phyloP scores from a whole-genome alignment of 2,888 invertebrate genomes.

The Epiblema foenella region DNA sequence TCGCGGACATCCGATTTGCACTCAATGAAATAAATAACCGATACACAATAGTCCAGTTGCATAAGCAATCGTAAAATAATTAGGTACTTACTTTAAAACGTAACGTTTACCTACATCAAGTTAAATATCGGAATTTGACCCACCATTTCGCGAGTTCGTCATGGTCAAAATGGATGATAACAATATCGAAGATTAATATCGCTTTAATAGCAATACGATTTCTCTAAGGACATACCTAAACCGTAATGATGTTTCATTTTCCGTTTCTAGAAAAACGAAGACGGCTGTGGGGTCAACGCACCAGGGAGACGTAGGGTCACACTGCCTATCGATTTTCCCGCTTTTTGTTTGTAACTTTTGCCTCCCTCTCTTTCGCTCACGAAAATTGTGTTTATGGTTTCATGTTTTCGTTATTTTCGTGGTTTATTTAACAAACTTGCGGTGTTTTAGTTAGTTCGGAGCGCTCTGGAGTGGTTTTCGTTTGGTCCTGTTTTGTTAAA shows the following conservation, averaged over 20 bases:
- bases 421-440: constrained; percentile 3
- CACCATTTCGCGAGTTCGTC: too few relatives aligned
- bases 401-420: constrained; percentile 9
- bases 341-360: constrained; percentile 66
- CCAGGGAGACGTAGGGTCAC: constrained; percentile 48
- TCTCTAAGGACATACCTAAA: not conserved
- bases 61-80: too few relatives aligned
- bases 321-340: constrained; percentile 69
- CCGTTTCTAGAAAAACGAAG: constrained; percentile 28
- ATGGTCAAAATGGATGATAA: too few relatives aligned
- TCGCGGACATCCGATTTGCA: too few relatives aligned
- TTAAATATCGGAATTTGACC: too few relatives aligned
- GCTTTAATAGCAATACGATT: too few relatives aligned
- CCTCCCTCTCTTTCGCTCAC: constrained; percentile 38
- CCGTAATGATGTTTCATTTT: constrained; percentile 12
- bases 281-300: constrained; percentile 37
- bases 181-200: too few relatives aligned
- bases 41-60: too few relatives aligned
- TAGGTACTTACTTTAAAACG: too few relatives aligned
- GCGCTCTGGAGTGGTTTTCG: not conserved
- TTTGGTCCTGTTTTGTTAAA: not conserved
- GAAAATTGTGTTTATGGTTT: constrained; percentile 37
- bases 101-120: too few relatives aligned
- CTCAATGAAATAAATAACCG: too few relatives aligned
- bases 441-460: not conserved